Percentiles rank a stretch among this genome's conserved stretches.
Evolutionary conservation across 2,888 invertebrate genomes (phyloP).

Genomic region (Drosophila leonis): DNA sequence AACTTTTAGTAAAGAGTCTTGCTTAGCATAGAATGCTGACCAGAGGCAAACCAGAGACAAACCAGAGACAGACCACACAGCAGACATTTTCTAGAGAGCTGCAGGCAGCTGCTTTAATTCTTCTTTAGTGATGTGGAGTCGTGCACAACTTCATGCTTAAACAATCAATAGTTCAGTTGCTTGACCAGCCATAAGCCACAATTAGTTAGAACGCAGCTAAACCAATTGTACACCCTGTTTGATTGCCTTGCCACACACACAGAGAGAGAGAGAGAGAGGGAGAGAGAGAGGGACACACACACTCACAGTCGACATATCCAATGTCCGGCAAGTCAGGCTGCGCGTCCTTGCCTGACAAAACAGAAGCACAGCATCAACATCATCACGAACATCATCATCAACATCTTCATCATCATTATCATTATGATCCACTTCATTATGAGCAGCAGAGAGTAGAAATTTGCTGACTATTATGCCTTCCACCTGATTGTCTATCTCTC

Average conservation of each 20-base stretch:
- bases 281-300: too few relatives aligned
- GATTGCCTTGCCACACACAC: background rate
- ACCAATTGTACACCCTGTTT: conserved; percentile 48
- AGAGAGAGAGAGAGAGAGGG: background rate
- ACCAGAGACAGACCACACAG: too few relatives aligned
- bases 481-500: conserved; percentile 32
- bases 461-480: conserved; percentile 27
- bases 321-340: conserved; percentile 40
- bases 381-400: conserved; percentile 19
- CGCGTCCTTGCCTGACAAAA: conserved; percentile 62
- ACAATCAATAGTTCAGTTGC: background rate
- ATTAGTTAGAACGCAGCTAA: background rate
- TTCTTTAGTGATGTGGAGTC: too few relatives aligned
- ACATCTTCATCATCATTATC: conserved; percentile 21
- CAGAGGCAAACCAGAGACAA: too few relatives aligned
- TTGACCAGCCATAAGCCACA: background rate
- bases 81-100: too few relatives aligned
- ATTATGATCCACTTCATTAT: conserved; percentile 21
- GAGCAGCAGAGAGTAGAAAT: conserved; percentile 6
- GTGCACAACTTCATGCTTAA: too few relatives aligned
- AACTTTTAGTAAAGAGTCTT: too few relatives aligned
- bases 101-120: too few relatives aligned
- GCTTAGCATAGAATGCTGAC: too few relatives aligned
- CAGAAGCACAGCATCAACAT: conserved; percentile 31
- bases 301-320: conserved; percentile 3